A percentile compares a stretch with the other conserved stretches of the same genome.
Evolutionary conservation across 64 coral and sea anemone genomes (phyloP).

Genomic region (Montipora efflorescens): DNA sequence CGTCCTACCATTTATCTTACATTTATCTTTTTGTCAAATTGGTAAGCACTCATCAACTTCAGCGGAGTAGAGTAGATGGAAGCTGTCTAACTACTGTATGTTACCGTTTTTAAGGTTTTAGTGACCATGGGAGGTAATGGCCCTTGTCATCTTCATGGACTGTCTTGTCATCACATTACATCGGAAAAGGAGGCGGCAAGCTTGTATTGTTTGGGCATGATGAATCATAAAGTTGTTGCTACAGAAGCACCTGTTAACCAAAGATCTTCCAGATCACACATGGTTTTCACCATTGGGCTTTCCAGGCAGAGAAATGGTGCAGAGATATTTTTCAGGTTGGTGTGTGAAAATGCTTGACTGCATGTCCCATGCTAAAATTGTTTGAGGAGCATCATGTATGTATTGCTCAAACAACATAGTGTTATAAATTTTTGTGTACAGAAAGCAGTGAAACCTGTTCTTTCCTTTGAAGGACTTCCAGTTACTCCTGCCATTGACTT

Average conservation of each 20-base stretch:
- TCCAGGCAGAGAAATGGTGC: constrained; percentile 34
- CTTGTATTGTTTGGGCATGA: constrained; percentile 24
- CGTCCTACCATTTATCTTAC: too few species aligned
- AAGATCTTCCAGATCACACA: constrained; percentile 70
- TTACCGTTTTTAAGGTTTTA: constrained; percentile 17
- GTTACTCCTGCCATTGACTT: too few species aligned
- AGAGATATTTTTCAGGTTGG: constrained; percentile 61
- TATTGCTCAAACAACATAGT: too few species aligned
- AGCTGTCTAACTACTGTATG: too few species aligned
- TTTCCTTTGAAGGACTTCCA: too few species aligned
- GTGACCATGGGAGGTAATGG: constrained; percentile 15
- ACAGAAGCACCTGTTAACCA: background rate
- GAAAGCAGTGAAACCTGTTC: too few species aligned
- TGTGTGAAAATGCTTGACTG: background rate
- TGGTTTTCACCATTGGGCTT: constrained; percentile 44
- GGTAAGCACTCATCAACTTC: too few species aligned
- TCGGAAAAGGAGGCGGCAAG: constrained; percentile 39
- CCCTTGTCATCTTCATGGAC: constrained; percentile 42
- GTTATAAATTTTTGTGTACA: too few species aligned
- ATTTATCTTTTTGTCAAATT: too few species aligned
- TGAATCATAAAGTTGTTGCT: background rate
- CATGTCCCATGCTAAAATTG: too few species aligned
- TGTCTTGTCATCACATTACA: constrained; percentile 27
- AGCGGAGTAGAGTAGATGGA: too few species aligned
- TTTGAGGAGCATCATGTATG: too few species aligned